phyloP scores from a whole-genome alignment of 2,888 invertebrate species.

The Dryococelus australis region DNA sequence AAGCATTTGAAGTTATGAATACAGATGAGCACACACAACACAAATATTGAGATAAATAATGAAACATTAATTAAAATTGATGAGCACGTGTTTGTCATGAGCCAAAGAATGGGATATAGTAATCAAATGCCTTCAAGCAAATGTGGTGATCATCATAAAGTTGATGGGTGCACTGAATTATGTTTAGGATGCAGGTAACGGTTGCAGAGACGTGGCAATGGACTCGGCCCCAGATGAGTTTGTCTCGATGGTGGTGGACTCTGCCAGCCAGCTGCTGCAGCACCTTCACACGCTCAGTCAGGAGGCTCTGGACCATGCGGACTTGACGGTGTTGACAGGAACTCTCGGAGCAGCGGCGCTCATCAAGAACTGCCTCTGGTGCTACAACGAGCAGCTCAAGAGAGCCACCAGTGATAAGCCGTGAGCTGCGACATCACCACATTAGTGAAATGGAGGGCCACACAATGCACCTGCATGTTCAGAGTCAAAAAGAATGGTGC shows the following conservation, averaged over 20 bases:
- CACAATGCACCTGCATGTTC: no score
- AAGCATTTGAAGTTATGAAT: no score
- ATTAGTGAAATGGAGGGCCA: no score
- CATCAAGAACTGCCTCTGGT: conserved; percentile 79
- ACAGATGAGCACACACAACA: no score
- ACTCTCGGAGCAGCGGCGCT: conserved; percentile 83
- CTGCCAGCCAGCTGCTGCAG: conserved; percentile 75
- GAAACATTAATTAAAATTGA: no score
- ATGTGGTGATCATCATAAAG: no score
- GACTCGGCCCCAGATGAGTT: conserved; percentile 78
- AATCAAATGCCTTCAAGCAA: no score
- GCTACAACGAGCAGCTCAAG: conserved; percentile 71
- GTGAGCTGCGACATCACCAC: neutral
- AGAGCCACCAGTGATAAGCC: conserved; percentile 49
- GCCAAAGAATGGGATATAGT: no score
- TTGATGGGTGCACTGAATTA: neutral
- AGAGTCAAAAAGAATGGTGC: no score
- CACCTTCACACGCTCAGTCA: conserved; percentile 82
- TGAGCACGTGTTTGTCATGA: no score
- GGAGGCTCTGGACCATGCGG: conserved; percentile 85
- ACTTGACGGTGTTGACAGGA: conserved; percentile 72
- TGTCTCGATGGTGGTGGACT: conserved; percentile 71
- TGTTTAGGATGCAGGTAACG: neutral
- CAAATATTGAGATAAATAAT: no score
- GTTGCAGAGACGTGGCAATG: conserved; percentile 59